Conservation (phyloP, 2,797 vertebrate species). For the Pampus argenteus region DNA sequence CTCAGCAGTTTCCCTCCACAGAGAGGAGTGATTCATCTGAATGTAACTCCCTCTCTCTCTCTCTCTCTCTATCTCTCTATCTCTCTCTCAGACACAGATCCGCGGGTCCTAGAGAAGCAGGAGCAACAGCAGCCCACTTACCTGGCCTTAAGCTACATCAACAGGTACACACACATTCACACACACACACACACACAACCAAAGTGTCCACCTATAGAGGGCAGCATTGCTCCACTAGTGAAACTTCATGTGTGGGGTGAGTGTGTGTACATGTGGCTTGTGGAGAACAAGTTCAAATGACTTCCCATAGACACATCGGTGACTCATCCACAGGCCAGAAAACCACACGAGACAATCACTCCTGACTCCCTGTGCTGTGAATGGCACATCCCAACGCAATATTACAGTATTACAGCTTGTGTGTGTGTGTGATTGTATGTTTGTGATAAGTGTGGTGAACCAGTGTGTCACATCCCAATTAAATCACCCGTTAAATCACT, state of each 20-base stretch:
- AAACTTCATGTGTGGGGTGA: not conserved
- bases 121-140: constrained; percentile 98
- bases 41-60: constrained; percentile 11
- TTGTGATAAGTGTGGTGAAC: constrained; percentile 57
- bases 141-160: constrained; percentile 97
- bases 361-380: constrained; percentile 34
- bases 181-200: constrained; percentile 1
- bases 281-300: constrained; percentile 46
- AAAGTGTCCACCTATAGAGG: constrained; percentile 55
- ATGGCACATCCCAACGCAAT: constrained; percentile 30
- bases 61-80: constrained; percentile 19
- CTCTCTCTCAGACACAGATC: constrained; percentile 92
- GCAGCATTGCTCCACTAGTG: constrained; percentile 67
- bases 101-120: constrained; percentile 96
- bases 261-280: constrained; percentile 53
- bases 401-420: constrained; percentile 27
- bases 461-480: constrained; percentile 54
- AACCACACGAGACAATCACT: constrained; percentile 68
- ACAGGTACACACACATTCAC: constrained; percentile 85
- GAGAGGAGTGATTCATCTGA: constrained; percentile 56
- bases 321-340: constrained; percentile 69
- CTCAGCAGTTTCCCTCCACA: constrained; percentile 36
- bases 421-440: constrained; percentile 47
- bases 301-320: constrained; percentile 71
- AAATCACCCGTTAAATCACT: constrained; percentile 65